Evolutionary conservation across 1,140 invertebrate species (phyloP).

Genomic region (Hetaerina americana): DNA sequence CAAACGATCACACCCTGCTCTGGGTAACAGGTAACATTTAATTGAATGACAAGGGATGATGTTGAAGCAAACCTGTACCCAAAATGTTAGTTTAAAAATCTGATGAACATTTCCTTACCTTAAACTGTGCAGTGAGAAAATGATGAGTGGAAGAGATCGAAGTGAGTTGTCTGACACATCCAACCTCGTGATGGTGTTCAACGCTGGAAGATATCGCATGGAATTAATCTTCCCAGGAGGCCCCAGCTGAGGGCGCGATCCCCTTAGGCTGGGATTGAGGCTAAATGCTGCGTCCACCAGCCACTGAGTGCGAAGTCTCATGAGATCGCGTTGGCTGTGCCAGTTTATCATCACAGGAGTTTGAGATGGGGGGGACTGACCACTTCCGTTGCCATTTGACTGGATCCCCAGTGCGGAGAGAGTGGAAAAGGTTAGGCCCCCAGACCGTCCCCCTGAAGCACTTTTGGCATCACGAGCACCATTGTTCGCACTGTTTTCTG

Average conservation of each 20-base stretch:
- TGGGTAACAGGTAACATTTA: no score
- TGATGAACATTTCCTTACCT: no score
- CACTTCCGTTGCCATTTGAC: conserved; percentile 62
- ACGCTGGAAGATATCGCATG: conserved; percentile 51
- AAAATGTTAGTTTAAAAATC: no score
- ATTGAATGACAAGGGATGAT: no score
- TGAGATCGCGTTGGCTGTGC: conserved; percentile 69
- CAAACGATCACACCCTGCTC: no score
- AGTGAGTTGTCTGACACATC: conserved; percentile 89
- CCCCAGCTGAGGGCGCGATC: not conserved
- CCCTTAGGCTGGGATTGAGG: conserved; percentile 63
- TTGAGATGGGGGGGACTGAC: conserved; percentile 72
- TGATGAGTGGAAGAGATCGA: conserved; percentile 56
- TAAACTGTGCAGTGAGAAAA: conserved; percentile 72
- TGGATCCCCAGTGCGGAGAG: conserved; percentile 46
- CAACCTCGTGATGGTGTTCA: conserved; percentile 83
- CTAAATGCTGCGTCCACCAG: conserved; percentile 67
- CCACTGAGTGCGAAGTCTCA: conserved; percentile 63
- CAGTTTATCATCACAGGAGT: conserved; percentile 87
- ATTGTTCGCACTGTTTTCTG: conserved; percentile 33
- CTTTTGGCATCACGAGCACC: conserved; percentile 29
- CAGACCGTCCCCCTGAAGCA: no score
- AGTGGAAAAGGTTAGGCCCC: conserved; percentile 40
- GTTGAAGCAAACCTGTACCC: no score
- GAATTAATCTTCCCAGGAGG: conserved; percentile 45